A percentile compares a stretch with the other conserved stretches of the same genome.
Evolutionary conservation across 2,113 vertebrate species (phyloP).

Genomic region (Ctenomys sociabilis): DNA sequence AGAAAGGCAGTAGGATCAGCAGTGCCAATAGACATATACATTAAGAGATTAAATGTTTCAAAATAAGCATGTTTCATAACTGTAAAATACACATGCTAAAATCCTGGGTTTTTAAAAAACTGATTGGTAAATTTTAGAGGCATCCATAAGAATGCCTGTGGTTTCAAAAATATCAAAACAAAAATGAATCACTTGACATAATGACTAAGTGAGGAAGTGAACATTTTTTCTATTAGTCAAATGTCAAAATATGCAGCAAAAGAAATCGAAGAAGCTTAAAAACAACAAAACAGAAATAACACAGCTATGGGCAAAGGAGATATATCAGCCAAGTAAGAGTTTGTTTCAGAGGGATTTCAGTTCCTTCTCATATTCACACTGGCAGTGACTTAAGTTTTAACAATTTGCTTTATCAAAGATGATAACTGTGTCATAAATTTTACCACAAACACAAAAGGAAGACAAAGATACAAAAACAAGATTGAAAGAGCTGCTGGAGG

Average conservation of each 20-base stretch:
- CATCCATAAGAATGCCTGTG: constrained; percentile 30
- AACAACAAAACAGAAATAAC: constrained; percentile 44
- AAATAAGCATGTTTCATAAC: constrained; percentile 6
- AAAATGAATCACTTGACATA: constrained; percentile 71
- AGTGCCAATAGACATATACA: background rate
- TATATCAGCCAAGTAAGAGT: constrained; percentile 27
- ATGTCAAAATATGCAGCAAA: constrained; percentile 69
- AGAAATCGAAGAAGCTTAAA: constrained; percentile 55
- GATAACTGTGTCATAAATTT: constrained; percentile 47
- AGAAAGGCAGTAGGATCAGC: background rate
- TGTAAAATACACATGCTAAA: background rate
- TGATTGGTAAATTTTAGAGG: constrained; percentile 60
- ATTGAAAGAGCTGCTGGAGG: background rate
- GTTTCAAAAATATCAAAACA: constrained; percentile 29
- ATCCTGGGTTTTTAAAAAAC: constrained; percentile 39
- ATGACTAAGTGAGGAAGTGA: constrained; percentile 72
- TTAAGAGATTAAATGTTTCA: background rate
- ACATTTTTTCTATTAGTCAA: constrained; percentile 72
- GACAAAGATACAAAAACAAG: background rate
- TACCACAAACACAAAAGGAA: background rate
- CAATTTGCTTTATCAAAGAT: constrained; percentile 40
- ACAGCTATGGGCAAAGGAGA: constrained; percentile 39
- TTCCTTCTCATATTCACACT: background rate
- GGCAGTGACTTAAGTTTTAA: constrained; percentile 20
- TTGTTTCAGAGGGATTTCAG: constrained; percentile 46